Percentiles rank a stretch among this genome's conserved stretches.
phyloP scores from a whole-genome alignment of 2,888 invertebrate species.

The Scaptomyza tumidula region DNA sequence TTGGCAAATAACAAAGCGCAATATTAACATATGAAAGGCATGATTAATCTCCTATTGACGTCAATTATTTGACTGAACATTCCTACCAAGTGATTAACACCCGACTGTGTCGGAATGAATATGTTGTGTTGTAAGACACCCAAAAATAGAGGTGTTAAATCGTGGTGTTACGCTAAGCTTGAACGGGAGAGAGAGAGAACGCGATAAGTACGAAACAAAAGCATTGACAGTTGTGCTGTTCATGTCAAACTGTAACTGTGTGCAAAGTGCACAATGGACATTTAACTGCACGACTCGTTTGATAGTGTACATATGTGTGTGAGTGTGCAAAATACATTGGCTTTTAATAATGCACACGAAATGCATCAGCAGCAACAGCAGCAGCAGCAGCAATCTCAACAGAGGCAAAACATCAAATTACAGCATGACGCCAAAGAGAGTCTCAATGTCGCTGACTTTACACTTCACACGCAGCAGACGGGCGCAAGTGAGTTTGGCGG shows the following conservation, averaged over 20 bases:
- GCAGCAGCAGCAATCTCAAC: constrained; percentile 2
- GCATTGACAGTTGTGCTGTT: constrained; percentile 8
- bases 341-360: constrained; percentile 43
- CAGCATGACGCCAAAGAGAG: constrained; percentile 39
- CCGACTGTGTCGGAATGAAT: background rate
- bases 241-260: constrained; percentile 28
- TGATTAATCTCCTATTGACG: background rate
- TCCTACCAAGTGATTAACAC: no score
- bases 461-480: constrained; percentile 11
- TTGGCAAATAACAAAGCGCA: background rate
- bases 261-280: constrained; percentile 45
- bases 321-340: constrained; percentile 32
- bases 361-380: constrained; percentile 8
- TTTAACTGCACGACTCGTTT: constrained; percentile 20
- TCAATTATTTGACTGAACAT: background rate
- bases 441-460: constrained; percentile 45
- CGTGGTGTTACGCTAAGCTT: background rate
- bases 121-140: background rate
- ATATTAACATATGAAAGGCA: background rate
- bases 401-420: constrained; percentile 16
- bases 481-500: background rate
- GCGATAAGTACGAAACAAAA: constrained; percentile 4
- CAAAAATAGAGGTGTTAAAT: constrained; percentile 9
- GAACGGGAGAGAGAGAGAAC: background rate
- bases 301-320: constrained; percentile 3